These are phyloP conservation scores for Candoia aspera DNA, from an alignment of 2,113 vertebrate genomes.

Conservation along the genomic window DNA sequence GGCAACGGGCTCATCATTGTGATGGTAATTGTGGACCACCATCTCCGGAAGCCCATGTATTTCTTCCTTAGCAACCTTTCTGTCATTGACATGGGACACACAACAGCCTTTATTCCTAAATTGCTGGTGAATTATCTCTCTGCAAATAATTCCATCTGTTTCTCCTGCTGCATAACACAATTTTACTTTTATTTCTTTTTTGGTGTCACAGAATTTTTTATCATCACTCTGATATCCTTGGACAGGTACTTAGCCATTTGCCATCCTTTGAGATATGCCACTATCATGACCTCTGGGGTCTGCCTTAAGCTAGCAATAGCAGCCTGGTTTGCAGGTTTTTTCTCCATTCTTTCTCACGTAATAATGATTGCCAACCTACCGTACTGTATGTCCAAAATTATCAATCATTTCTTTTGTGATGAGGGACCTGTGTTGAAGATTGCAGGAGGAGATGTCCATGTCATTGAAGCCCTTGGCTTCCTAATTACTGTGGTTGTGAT, in stretches of 20 bases:
- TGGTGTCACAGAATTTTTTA: constrained; percentile 47
- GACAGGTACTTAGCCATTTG: constrained; percentile 64
- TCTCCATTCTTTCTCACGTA: constrained; percentile 7
- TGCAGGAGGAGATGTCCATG: constrained; percentile 43
- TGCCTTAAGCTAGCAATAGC: constrained; percentile 1
- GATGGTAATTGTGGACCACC: no score
- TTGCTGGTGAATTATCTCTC: constrained; percentile 42
- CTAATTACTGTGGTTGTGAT: constrained; percentile 23
- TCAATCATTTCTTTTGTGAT: constrained; percentile 66
- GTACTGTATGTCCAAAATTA: constrained; percentile 40
- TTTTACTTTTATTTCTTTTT: constrained; percentile 58
- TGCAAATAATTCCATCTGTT: constrained; percentile 10
- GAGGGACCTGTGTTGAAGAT: constrained; percentile 52
- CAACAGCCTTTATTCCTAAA: constrained; percentile 24
- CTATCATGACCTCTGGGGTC: constrained; percentile 34
- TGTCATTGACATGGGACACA: no score
- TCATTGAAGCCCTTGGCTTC: constrained; percentile 31
- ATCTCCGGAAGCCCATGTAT: no score
- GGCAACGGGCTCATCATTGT: constrained; percentile 36
- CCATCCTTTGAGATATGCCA: constrained; percentile 44
- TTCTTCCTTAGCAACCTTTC: no score
- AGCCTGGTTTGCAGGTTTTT: constrained; percentile 39
- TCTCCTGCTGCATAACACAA: constrained; percentile 51
- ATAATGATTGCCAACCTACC: constrained; percentile 19
- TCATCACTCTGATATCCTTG: constrained; percentile 53